Evolutionary conservation across 2,888 invertebrate species (phyloP), one percentile per base, ranked within the genome.

Genomic region (Drosophila anomalipes): DNA sequence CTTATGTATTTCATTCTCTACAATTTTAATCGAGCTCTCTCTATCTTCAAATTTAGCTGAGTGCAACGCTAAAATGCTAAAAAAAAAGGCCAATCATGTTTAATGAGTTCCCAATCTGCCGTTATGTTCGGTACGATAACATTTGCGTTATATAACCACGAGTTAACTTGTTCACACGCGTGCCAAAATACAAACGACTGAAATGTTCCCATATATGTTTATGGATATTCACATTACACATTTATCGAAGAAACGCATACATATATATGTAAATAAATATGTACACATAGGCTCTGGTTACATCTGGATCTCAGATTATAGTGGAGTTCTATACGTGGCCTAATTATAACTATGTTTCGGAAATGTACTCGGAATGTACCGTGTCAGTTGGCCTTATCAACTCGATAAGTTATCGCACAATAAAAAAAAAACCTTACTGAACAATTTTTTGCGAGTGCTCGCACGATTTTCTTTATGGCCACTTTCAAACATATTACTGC

Each of bases 391-490:
- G 9, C 12, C 52, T 79, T 79, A 82, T 79, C 79, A 70, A 2
- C n/a, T 16, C 70, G 90, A 85, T 85, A 85, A 79, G 77, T 14
- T 26, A 26, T 26, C 22, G 52, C 47, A n/a, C n/a, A n/a, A n/a
- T n/a, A 67, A 72, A 44, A 75, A 84, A 84, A 87, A 76, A 84
- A 90, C 89, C 89, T 85, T 86, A 77, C 89, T 74, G 47, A 90
- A 90, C 85, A 86, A 60, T 86, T 75, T 90, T 82, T 57, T 49
- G 83, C 71, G 52, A 77, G 77, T 65, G 72, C 83, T 65, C 47
- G 70, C 83, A 65, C 54, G 49, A 66, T 66, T 58, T 70, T 70
- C 74, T 63, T 74, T 56, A 54, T 53, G 61, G 33, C 56, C 51
- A 59, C 54, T 61, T 49, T 41, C 32, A 58, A 44, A 35, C 10